Base-by-base conservation (phyloP, 2,888 invertebrate species). In the Xestia c-nigrum region DNA sequence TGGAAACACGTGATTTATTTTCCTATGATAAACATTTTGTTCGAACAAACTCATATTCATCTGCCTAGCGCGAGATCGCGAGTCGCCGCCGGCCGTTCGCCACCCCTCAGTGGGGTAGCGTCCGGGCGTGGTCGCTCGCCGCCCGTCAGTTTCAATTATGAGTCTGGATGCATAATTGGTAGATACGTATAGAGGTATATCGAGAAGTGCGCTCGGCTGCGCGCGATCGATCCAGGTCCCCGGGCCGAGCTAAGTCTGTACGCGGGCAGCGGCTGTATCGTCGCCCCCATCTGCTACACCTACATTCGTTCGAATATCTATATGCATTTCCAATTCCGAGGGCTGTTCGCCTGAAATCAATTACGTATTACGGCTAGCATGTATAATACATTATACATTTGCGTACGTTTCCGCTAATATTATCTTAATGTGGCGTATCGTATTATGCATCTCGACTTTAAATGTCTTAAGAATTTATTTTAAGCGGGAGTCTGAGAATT, bases 141-240 rank as follows among this genome's bases (percentile, higher is more conserved):
- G 38, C 61, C 43, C n/a, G 43, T 57, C 52, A 61, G 43, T 71
- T 61, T 69, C 59, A 72, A 65, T 69, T 66, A 71, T 73, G 43
- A 46, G 70, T 70, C 69, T 72, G 46, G 69, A 50, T 78, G 84
- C 72, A 84, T 83, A 63, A 52, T 57, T 63, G 59, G 50, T 73
- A 59, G 7, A 24, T 57, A 64, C 59, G 50, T 73, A 59, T 7
- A 24, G 50, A 64, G 52, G 19, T 68, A 43, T 55, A 50, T 31
- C 7, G 69, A 57, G 55, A 61, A 40, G 5, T 66, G 43, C 57
- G 64, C 66, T 67, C 19, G 70, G 70, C 43, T 68, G 78, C 78
- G 83, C 83, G 63, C 50, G 14, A 68, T 81, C 80, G 80, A 81
- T 78, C 59, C 46, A 78, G 78, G 63, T 21, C 24, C n/a, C 52